These are phyloP conservation scores for Craterocephalus amniculus DNA, from an alignment of 2,797 vertebrate species.

Conservation along the genomic window DNA sequence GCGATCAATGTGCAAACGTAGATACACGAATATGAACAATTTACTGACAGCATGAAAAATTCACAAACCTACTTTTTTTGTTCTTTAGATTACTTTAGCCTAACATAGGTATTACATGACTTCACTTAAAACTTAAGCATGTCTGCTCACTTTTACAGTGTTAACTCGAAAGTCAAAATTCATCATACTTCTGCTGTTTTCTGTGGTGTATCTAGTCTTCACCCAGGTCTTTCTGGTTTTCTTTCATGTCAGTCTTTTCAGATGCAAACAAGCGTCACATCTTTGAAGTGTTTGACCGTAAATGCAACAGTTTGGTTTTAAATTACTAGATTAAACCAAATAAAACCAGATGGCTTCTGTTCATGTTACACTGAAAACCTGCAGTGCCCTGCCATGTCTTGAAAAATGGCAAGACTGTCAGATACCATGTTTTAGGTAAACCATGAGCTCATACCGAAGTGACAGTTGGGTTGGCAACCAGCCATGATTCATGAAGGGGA, in stretches of 20 bases:
- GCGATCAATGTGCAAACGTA: too few relatives aligned
- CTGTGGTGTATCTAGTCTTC: background rate
- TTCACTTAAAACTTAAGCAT: background rate
- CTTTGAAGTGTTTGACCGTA: background rate
- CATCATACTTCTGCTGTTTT: too few relatives aligned
- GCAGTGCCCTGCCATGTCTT: background rate
- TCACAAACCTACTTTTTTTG: background rate
- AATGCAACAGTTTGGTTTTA: background rate
- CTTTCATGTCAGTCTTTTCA: background rate
- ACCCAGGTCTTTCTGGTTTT: background rate
- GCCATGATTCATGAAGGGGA: background rate
- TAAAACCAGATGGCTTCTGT: background rate
- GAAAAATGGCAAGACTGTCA: background rate
- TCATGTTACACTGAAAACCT: background rate
- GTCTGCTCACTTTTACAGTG: background rate
- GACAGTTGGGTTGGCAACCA: background rate
- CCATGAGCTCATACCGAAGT: background rate
- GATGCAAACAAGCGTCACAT: background rate
- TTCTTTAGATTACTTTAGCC: background rate
- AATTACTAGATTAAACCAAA: background rate
- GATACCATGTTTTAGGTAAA: background rate
- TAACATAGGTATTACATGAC: background rate
- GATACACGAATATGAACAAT: too few relatives aligned
- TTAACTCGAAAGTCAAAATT: background rate
- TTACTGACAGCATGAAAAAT: background rate